Evolutionary conservation across 2,113 vertebrate genomes (phyloP), one percentile per base, ranked within the genome.

Genomic region (Pristiophorus japonicus): DNA sequence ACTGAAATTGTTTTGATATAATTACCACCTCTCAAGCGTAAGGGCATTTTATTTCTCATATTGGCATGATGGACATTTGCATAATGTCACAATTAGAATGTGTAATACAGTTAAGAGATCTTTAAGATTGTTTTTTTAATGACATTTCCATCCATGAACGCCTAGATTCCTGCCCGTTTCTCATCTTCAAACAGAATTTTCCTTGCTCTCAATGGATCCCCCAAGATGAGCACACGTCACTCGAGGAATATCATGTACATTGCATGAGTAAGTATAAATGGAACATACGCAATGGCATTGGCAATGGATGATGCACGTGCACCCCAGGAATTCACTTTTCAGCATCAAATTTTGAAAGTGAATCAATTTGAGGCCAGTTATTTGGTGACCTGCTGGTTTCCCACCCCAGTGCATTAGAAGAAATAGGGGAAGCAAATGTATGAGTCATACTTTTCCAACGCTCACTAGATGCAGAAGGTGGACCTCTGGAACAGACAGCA

Each of bases 11-110:
- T 2, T 65, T 91, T 92, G 34, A 92, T 65, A 65, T 20, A 81
- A 92, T 62, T 65, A 92, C 38, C 88, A 92, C 88, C 55, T 91
- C 34, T 91, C 59, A 59, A 55, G 34, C 22, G 59, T 5, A 92
- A 92, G 22, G 63, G 16, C 34, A 92, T 92, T 92, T 65, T 92
- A 63, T 92, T 92, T 92, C n/a, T n/a, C 88, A 63, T 20, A 91
- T 7, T 87, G 45, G 0, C 27, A 88, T 88, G 51, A 88, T 88
- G 51, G 70, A 59, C 27, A 55, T 22, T 38, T n/a, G 5, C 59
- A 30, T 91, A 6, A 63, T 62, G 34, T 20, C 59, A 92, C n/a
- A 16, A 18, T 62, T 5, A 92, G 1, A 38, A 63, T 42, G 34
- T 22, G n/a, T n/a, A 87, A 87, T 88, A 30, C 12, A 81, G 6